Evolutionary conservation across 2,888 invertebrate genomes (phyloP), one percentile per base, ranked within the genome.

Genomic region (Nomada fucata): DNA sequence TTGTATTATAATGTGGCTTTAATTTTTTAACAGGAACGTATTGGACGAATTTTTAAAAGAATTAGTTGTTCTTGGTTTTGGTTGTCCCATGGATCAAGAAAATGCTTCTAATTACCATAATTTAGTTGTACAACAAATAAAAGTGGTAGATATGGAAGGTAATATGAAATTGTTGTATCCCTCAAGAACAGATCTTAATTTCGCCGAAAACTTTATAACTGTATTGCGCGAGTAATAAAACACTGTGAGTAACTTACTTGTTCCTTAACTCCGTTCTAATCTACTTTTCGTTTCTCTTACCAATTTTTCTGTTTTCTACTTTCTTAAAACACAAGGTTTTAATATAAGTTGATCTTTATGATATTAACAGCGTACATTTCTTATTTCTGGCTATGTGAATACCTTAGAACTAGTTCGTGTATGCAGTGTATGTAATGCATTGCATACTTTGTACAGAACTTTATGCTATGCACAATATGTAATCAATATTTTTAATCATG

Each of bases 121-220:
- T 55, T 89, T 95, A 72, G 88, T 92, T 18, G 94, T 97, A 1
- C 95, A 96, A 86, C 96, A 97, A 95, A 96, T 97, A 0, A 96
- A 96, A 93, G 95, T 97, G 4, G 95, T 96, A 0, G 97, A 97
- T 86, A 92, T 91, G 52, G 96, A 96, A 83, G 96, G 96, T 11
- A 96, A 96, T 84, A 94, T 97, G 86, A 96, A 96, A 91, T 95
- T 95, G n/a, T 95, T 97, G 2, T 98, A 97, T 93, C 98, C 98
- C 0, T 97, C 97, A 0, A 95, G 97, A 87, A 95, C 95, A 0
- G 97, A 98, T 93, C 95, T 97, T 72, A 92, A 94, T 1, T 95
- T 94, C 86, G 95, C 95, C 70, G 94, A 93, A n/a, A 88, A 87
- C 72, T 84, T 79, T 26, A 82, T 92, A 53, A 84, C 87, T 67